Conservation (phyloP, 2,113 vertebrate species). For the Reinhardtius hippoglossoides region DNA sequence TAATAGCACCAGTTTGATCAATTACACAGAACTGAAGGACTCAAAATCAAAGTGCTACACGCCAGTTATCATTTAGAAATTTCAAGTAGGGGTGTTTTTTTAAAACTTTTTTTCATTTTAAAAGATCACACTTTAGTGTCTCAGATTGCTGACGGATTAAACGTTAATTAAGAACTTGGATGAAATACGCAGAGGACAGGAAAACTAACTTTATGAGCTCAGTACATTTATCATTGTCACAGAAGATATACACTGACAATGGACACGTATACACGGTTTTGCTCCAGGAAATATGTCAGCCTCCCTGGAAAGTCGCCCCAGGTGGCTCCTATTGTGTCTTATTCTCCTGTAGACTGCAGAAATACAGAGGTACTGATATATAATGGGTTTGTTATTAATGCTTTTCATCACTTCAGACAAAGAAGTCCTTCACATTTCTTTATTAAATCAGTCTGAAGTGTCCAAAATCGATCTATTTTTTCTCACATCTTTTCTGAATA, state of each 20-base stretch:
- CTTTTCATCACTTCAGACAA: background rate
- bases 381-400: background rate
- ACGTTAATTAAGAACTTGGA: constrained; percentile 32
- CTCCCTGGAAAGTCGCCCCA: background rate
- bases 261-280: constrained; percentile 11
- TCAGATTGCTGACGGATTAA: constrained; percentile 37
- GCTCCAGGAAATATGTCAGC: constrained; percentile 1
- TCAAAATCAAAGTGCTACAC: background rate
- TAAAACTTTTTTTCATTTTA: too few species aligned
- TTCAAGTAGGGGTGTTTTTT: background rate
- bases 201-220: constrained; percentile 40
- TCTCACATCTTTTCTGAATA: background rate
- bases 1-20: background rate
- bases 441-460: background rate
- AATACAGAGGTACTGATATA: background rate
- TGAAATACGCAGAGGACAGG: constrained; percentile 51
- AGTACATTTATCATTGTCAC: constrained; percentile 22
- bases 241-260: constrained; percentile 18
- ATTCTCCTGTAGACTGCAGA: background rate
- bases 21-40: background rate
- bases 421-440: background rate
- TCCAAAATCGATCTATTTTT: background rate
- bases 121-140: background rate
- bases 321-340: background rate
- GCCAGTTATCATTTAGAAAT: too few species aligned